These are phyloP conservation scores for Tenthredo mesomela DNA, from an alignment of 2,888 invertebrate genomes.

Conservation along the genomic window DNA sequence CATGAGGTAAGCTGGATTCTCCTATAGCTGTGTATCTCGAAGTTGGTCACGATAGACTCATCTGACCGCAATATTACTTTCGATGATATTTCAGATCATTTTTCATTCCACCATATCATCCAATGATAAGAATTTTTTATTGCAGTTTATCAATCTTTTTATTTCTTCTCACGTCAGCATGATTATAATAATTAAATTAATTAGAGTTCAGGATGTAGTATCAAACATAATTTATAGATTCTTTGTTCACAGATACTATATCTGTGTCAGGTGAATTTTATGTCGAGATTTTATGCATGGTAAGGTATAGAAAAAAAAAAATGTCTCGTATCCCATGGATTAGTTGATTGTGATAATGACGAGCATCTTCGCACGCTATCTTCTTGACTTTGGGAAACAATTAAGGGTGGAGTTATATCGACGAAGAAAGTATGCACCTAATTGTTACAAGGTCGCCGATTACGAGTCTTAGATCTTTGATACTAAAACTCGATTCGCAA, in stretches of 20 bases:
- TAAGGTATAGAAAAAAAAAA: neutral
- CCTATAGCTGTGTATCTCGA: neutral
- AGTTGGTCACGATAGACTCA: neutral
- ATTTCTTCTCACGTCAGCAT: neutral
- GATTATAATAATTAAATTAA: neutral
- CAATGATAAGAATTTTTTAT: neutral
- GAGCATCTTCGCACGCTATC: neutral
- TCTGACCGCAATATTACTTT: slow-evolving; percentile 4
- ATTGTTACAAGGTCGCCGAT: slow-evolving; percentile 33
- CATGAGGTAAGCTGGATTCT: neutral
- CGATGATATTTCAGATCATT: neutral
- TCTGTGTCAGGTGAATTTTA: neutral
- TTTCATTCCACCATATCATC: neutral
- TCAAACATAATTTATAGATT: neutral
- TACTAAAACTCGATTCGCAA: slow-evolving; percentile 22
- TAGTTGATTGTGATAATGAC: neutral
- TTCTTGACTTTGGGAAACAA: neutral
- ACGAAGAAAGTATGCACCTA: neutral
- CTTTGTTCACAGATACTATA: neutral
- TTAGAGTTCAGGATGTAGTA: neutral
- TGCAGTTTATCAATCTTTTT: neutral
- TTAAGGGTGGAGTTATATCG: neutral
- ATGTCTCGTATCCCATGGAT: neutral
- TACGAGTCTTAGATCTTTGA: neutral
- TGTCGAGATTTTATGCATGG: neutral